These are phyloP conservation scores for Ophraella communa DNA, from an alignment of 2,888 invertebrate species.

Conservation along the genomic window DNA sequence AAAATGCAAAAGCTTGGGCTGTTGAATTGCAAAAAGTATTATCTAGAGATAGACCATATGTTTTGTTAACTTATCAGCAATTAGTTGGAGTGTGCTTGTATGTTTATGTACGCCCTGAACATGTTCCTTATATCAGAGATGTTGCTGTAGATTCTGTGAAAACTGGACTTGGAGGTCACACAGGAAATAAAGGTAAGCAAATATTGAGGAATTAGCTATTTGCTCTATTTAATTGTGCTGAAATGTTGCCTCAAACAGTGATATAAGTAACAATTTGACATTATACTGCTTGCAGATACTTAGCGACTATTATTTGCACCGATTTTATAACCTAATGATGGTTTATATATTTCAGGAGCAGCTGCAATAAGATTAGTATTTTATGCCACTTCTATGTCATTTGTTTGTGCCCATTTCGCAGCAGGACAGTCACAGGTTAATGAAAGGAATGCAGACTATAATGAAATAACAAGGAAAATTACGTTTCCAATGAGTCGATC, in stretches of 20 bases:
- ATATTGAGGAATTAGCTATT: too few relatives aligned
- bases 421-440: constrained; percentile 96
- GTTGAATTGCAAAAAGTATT: constrained; percentile 92
- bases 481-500: constrained; percentile 91
- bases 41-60: constrained; percentile 82
- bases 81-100: constrained; percentile 97
- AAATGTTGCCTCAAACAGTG: too few relatives aligned
- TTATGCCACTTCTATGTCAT: constrained; percentile 93
- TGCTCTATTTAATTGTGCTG: too few relatives aligned
- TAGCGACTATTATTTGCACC: too few relatives aligned
- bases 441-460: constrained; percentile 96
- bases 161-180: constrained; percentile 97
- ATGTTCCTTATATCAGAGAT: constrained; percentile 88
- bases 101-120: constrained; percentile 88
- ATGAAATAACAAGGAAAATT: constrained; percentile 91
- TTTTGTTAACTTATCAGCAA: constrained; percentile 91
- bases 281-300: too few relatives aligned
- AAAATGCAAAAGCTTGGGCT: constrained; percentile 94
- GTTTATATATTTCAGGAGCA: constrained; percentile 67
- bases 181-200: constrained; percentile 61
- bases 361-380: constrained; percentile 91
- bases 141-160: constrained; percentile 96
- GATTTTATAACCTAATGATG: neutral
- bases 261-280: too few relatives aligned
- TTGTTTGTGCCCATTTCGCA: constrained; percentile 98